A percentile compares a stretch with the other conserved stretches of the same genome.
Evolutionary conservation across 2,888 invertebrate species (phyloP).

Genomic region (Desoria tigrina): DNA sequence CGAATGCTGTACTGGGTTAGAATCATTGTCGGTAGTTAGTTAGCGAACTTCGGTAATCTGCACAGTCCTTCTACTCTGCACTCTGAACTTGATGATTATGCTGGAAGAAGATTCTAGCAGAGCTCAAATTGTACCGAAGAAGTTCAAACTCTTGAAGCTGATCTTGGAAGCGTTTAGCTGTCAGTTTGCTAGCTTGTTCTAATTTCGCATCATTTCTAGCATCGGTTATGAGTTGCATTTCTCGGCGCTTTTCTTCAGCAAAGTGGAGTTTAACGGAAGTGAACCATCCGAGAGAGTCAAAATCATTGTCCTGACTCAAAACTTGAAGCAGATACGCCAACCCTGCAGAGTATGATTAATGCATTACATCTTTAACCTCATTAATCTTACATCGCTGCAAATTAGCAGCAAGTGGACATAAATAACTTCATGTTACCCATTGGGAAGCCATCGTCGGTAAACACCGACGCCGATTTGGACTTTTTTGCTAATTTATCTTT

Average conservation of each 20-base stretch:
- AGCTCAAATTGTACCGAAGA: conserved; percentile 85
- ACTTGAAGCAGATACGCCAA: conserved; percentile 88
- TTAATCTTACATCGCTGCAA: no score
- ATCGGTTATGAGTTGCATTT: conserved; percentile 52
- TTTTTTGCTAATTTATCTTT: conserved; percentile 92
- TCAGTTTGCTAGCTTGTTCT: conserved; percentile 87
- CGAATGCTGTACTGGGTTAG: no score
- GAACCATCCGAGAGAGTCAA: conserved; percentile 95
- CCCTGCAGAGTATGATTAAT: conserved; percentile 58
- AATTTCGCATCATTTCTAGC: conserved; percentile 76
- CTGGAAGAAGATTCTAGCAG: conserved; percentile 81
- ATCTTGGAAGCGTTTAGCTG: conserved; percentile 71
- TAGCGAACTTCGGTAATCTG: no score
- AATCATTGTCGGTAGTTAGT: no score
- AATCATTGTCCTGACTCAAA: conserved; percentile 79
- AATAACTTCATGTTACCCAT: conserved; percentile 69
- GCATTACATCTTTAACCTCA: not conserved
- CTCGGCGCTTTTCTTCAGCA: conserved; percentile 46
- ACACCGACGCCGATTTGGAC: conserved; percentile 75
- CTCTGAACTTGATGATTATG: not conserved
- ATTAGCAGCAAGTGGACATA: no score
- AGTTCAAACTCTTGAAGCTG: conserved; percentile 78
- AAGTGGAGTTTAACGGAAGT: conserved; percentile 40
- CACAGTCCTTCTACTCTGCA: no score
- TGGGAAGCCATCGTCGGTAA: conserved; percentile 98